Base-by-base conservation (phyloP, 2,797 vertebrate species). In the Tapera naevia region DNA sequence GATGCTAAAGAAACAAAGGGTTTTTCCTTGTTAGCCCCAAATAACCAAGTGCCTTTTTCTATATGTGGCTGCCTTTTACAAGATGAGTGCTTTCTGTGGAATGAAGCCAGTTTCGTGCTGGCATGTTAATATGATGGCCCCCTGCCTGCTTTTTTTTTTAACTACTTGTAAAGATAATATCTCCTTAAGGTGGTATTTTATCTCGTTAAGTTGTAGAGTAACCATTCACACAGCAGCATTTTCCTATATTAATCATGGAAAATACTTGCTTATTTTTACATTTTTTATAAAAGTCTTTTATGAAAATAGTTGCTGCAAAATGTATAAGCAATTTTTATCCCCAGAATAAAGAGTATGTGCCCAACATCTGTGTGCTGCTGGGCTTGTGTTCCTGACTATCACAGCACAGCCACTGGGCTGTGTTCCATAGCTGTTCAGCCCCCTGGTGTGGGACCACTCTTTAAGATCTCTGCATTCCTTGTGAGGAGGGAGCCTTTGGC, bases 251-350 rank as follows among this genome's bases (percentile, higher is more conserved):
- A 92, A 96, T 96, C 93, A 96, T 82, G 97, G 97, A 97, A 97
- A 96, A 97, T 97, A 97, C 97, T 97, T 97, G 97, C 96, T 96
- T 95, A 94, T 98, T 98, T 98, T 97, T 98, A 97, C 97, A 95
- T 97, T 97, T 96, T 96, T 96, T 95, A 91, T 95, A 96, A 97
- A 95, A 93, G 95, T 96, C 93, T 94, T 95, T 96, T 96, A 96
- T 96, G 94, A 91, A 96, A 95, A 96, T 96, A 97, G 95, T 96
- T 97, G 91, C 95, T 96, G 91, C 89, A 88, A 96, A 95, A 93
- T 90, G 89, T 97, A 96, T 94, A 94, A 96, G 96, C 95, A 87
- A 93, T 97, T 96, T 96, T 96, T 96, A 96, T 96, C 88, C 91
- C 95, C 95, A 71, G 67, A 97, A 97, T 97, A 96, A 97, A 97